Evolutionary conservation across 2,797 vertebrate genomes (phyloP), one percentile per base, ranked within the genome.

Genomic region (Taenioides sp.): DNA sequence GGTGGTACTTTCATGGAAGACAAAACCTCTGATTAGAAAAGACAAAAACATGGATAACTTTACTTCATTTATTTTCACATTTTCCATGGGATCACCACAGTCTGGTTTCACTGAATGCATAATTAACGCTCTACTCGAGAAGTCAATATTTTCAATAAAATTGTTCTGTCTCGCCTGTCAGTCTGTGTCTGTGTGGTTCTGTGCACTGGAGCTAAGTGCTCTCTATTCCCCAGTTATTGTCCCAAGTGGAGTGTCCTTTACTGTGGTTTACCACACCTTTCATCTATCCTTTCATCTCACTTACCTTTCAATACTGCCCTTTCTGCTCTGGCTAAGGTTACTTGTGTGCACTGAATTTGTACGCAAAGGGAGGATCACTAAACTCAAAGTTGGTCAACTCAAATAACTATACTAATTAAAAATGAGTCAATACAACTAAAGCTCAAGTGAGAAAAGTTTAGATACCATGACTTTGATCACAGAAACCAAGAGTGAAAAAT

Each of bases 241-340:
- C 76, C 72, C 81, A 61, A 14, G 73, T 80, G 73, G 66, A 80
- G 78, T 76, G 82, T 83, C 75, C 72, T 88, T 85, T 78, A 69
- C 74, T 67, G 80, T 74, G 74, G 84, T 86, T 85, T 77, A 89
- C 82, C 86, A 81, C 79, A 85, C 81, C 86, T 89, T 85, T 86
- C 83, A 85, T 84, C 87, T 80, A 57, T 63, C 62, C 84, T 87
- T 84, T 87, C 80, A 82, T 85, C 79, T 80, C 64, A 71, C 61
- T 80, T 70, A 71, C 74, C 79, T 83, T 74, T 78, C 72, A 81
- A 18, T 59, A 12, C 69, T 69, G 64, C 61, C 67, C 52, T 54
- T 55, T 73, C 69, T 65, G 58, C 14, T 57, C 73, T 62, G 60
- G 58, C 74, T 73, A 47, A 47, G 69, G 70, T 78, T 78, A 74